Percentiles rank a stretch among this genome's conserved stretches.
Conservation (phyloP, 2,113 vertebrate species). For the Cairina moschata region DNA sequence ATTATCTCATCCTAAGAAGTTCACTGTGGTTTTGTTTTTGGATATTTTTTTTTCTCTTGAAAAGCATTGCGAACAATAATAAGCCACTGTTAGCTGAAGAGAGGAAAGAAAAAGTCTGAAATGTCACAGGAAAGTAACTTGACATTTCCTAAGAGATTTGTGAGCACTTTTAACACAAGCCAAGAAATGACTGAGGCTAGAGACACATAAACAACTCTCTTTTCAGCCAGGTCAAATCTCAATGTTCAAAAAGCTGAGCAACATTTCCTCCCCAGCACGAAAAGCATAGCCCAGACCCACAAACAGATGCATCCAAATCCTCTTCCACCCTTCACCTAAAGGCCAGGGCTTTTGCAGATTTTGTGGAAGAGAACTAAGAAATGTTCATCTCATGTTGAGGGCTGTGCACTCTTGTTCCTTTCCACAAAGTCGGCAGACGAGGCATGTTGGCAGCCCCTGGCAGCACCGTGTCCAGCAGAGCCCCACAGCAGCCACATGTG, state of each 20-base stretch:
- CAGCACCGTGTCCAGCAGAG: neutral
- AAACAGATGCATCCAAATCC: neutral
- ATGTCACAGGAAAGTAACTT: neutral
- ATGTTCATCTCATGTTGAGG: rapidly evolving
- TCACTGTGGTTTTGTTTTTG: neutral
- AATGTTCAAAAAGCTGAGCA: neutral
- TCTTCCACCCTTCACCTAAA: rapidly evolving
- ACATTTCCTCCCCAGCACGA: rapidly evolving
- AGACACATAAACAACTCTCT: neutral
- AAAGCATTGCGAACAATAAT: neutral
- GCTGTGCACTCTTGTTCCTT: no score
- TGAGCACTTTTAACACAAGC: neutral
- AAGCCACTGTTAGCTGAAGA: rapidly evolving
- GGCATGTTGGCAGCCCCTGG: rapidly evolving
- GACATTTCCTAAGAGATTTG: neutral
- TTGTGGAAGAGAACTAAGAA: neutral
- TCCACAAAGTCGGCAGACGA: rapidly evolving
- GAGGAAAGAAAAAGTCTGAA: neutral
- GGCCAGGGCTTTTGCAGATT: neutral
- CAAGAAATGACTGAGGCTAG: neutral
- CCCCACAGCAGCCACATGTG: neutral
- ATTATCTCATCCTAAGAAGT: neutral
- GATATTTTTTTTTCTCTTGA: neutral
- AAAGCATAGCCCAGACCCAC: neutral
- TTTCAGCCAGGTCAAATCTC: neutral